A percentile compares a stretch with the other conserved stretches of the same genome.
Conservation (phyloP, 2,797 vertebrate species). For the Lepilemur septentrionalis region DNA sequence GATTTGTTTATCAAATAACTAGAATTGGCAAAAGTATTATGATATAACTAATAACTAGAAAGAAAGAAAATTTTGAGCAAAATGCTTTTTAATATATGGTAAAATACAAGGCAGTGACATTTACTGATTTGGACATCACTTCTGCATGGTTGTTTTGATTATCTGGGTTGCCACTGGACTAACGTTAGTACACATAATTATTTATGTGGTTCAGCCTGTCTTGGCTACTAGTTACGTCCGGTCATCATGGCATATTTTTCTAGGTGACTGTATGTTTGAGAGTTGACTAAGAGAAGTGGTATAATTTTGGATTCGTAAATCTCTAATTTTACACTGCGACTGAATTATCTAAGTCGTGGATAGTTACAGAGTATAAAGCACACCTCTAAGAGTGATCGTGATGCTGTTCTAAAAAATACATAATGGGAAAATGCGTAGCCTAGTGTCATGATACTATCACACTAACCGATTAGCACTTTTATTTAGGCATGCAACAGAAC, state of each 20-base stretch:
- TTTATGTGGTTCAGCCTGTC: neutral
- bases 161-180: neutral
- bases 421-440: neutral
- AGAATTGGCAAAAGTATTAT: neutral
- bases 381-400: neutral
- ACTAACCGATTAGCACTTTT: neutral
- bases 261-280: neutral
- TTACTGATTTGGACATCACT: neutral
- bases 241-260: neutral
- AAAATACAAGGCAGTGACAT: neutral
- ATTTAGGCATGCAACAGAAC: neutral
- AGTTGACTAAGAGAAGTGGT: neutral
- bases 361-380: neutral
- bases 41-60: neutral
- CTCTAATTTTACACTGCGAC: neutral
- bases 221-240: conserved; percentile 30
- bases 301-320: conserved; percentile 2
- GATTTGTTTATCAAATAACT: neutral
- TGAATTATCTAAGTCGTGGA: neutral
- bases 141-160: neutral
- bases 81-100: neutral
- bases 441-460: neutral
- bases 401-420: neutral
- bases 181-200: neutral
- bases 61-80: neutral